These are phyloP conservation scores for Hapalemur alaotrensis DNA, from an alignment of 2,797 vertebrate species.

Conservation along the genomic window DNA sequence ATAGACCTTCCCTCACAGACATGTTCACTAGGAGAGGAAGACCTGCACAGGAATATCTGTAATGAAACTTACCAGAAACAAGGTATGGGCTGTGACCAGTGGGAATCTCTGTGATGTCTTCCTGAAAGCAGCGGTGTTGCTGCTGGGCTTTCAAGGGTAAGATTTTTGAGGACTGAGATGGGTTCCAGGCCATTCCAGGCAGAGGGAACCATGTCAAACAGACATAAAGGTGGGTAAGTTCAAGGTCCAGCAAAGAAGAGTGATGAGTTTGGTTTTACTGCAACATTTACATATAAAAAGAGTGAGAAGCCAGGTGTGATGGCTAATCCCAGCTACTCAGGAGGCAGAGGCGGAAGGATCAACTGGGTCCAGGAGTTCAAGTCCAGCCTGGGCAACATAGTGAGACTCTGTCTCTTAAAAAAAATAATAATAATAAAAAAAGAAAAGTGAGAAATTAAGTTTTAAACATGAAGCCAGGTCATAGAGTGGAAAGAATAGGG, in stretches of 20 bases:
- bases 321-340: not conserved
- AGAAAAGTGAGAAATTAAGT: not conserved
- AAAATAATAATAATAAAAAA: not conserved
- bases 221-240: not conserved
- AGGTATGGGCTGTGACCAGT: too few relatives aligned
- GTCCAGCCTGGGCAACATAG: not conserved
- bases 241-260: not conserved
- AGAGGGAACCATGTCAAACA: not conserved
- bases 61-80: not conserved
- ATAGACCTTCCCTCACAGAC: not conserved
- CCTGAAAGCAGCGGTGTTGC: not conserved
- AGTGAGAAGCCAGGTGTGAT: not conserved
- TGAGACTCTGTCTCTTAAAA: not conserved
- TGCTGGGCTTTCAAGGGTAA: not conserved
- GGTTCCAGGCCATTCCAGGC: not conserved
- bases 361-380: not conserved
- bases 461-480: not conserved
- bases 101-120: not conserved
- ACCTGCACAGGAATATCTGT: not conserved
- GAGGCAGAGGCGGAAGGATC: not conserved
- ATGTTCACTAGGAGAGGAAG: not conserved
- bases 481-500: not conserved
- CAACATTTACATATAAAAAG: not conserved
- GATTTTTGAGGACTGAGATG: not conserved
- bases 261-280: not conserved